phyloP scores from a whole-genome alignment of 2,888 invertebrate genomes.

The Latrodectus elegans region DNA sequence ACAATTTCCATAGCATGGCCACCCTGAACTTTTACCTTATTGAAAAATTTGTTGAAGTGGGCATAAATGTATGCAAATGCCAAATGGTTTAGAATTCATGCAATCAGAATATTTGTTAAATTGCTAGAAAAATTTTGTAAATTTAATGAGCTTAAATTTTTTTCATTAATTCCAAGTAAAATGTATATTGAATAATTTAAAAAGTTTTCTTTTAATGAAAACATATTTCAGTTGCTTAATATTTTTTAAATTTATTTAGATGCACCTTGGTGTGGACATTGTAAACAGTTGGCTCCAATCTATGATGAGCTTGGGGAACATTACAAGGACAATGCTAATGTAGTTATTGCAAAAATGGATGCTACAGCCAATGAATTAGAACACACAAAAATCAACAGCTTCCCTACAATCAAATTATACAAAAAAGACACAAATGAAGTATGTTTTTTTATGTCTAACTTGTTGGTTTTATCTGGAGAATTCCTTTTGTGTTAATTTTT shows the following conservation, averaged over 20 bases:
- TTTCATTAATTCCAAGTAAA: no score
- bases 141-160: no score
- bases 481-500: background rate
- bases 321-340: conserved; percentile 84
- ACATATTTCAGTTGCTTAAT: no score
- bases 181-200: no score
- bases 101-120: no score
- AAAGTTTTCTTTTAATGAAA: no score
- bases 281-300: conserved; percentile 97
- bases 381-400: conserved; percentile 93
- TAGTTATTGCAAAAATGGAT: conserved; percentile 99
- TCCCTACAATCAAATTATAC: conserved; percentile 96
- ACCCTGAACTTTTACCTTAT: no score
- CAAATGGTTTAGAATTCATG: no score
- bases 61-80: no score
- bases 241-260: conserved; percentile 75
- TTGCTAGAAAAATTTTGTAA: no score
- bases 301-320: conserved; percentile 97
- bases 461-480: background rate
- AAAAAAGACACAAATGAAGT: conserved; percentile 92
- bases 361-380: conserved; percentile 98
- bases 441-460: conserved; percentile 69
- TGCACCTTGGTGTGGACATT: conserved; percentile 98
- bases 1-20: no score
- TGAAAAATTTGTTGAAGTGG: no score